Percentiles rank a stretch among this genome's conserved stretches.
Conservation (phyloP, 2,113 vertebrate species). For the Gracilinanus agilis region DNA sequence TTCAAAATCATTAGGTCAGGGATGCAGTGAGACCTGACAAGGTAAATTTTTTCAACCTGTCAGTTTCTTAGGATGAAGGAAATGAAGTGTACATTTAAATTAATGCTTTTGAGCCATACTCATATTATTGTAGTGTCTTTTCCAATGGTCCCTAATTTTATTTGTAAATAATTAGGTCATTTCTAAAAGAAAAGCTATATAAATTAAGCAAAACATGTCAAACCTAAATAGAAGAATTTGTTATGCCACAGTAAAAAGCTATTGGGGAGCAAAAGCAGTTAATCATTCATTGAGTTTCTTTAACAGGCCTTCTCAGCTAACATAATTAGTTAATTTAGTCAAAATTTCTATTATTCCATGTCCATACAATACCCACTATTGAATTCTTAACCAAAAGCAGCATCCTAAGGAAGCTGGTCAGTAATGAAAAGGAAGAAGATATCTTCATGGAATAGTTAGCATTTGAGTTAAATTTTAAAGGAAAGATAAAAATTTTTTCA, state of each 20-base stretch:
- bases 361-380: neutral
- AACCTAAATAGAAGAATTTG: neutral
- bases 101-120: neutral
- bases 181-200: neutral
- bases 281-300: neutral
- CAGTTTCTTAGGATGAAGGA: neutral
- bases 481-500: neutral
- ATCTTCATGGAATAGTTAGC: neutral
- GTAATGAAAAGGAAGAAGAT: neutral
- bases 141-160: neutral
- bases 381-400: neutral
- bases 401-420: neutral
- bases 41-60: neutral
- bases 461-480: neutral
- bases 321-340: neutral
- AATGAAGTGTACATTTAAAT: neutral
- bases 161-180: neutral
- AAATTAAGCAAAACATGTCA: neutral
- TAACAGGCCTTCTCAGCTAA: neutral
- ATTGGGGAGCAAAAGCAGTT: neutral
- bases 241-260: neutral
- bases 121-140: neutral
- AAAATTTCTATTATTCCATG: neutral
- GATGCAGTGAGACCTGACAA: neutral
- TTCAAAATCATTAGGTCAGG: slow-evolving; percentile 27